Conservation (phyloP, 2,888 invertebrate species). For the Sympetrum striolatum region DNA sequence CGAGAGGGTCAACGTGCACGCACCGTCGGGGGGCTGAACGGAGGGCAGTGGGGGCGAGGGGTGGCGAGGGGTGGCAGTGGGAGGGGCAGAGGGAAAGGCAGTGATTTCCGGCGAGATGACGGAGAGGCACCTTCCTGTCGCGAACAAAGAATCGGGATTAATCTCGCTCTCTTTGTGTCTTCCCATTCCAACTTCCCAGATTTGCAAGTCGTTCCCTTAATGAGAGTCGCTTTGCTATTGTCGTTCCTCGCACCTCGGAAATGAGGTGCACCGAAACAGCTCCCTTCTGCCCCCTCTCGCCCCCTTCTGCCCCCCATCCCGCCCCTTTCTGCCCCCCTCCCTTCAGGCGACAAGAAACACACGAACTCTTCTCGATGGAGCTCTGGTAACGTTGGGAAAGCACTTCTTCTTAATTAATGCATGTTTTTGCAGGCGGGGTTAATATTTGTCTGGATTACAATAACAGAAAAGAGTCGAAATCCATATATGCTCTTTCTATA, state of each 20-base stretch:
- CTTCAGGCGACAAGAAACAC: conserved; percentile 41
- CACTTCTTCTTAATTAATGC: conserved; percentile 46
- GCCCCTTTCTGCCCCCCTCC: too few species aligned
- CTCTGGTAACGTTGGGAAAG: conserved; percentile 41
- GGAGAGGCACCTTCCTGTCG: conserved; percentile 44
- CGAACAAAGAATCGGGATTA: conserved; percentile 45
- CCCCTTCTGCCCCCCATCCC: not conserved
- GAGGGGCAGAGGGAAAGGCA: conserved; percentile 16
- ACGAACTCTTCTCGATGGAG: conserved; percentile 32
- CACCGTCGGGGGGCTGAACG: not conserved
- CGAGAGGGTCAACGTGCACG: conserved; percentile 19
- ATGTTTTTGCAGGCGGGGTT: conserved; percentile 45
- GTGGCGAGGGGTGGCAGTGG: not conserved
- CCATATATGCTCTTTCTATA: conserved; percentile 41
- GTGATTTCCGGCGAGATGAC: conserved; percentile 46
- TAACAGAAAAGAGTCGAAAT: conserved; percentile 42
- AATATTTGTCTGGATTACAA: conserved; percentile 44
- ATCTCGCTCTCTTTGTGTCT: conserved; percentile 41
- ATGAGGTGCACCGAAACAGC: conserved; percentile 46
- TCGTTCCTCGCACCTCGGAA: conserved; percentile 45
- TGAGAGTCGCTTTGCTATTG: conserved; percentile 46
- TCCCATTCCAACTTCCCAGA: conserved; percentile 44
- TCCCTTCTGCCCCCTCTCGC: not conserved
- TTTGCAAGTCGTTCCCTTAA: conserved; percentile 46
- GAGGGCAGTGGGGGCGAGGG: not conserved